Evolutionary conservation across 2,888 invertebrate genomes (phyloP), one percentile per base, ranked within the genome.

Genomic region (Perdita meconis): DNA sequence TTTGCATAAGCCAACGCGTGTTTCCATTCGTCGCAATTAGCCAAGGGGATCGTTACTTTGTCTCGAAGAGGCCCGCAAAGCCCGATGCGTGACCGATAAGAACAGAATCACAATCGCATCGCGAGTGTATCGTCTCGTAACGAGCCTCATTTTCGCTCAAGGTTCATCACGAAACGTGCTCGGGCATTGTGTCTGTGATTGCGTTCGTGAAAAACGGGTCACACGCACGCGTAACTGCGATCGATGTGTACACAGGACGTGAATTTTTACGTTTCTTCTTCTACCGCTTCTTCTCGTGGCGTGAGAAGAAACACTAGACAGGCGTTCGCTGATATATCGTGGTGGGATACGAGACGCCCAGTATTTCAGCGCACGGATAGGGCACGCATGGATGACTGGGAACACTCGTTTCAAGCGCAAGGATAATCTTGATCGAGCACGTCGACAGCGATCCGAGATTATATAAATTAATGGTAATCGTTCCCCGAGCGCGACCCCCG

Each of bases 271-370:
- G 47, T 47, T 19, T 22, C 47, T 47, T 47, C 47, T n/a, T 44
- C 19, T 16, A 16, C 44, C 19, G 16, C 72, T 65, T 80, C 75
- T 67, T 74, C 61, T 44, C 71, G 63, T 77, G 47, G 74, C 87
- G 88, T 88, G 88, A 88, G 87, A 87, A 86, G 87, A 83, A 83
- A 85, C 80, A 80, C 78, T 80, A 81, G 85, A 83, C 85, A 76
- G 69, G 19, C 68, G 78, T 47, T 63, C 71, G 81, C 78, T 82
- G 88, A 88, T 88, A 85, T 85, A 87, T 87, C 87, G 83, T 75
- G 66, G 63, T 56, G 78, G 80, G 81, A 74, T 84, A 84, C 68
- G 69, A 67, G 77, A 81, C 67, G 77, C 84, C 65, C 56, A 60
- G 71, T 66, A 73, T 80, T 67, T 60, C 71, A 73, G 72, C 24